Percentiles rank a stretch among this genome's conserved stretches.
Conservation (phyloP, 2,113 vertebrate genomes). For the Pseudorasbora parva region DNA sequence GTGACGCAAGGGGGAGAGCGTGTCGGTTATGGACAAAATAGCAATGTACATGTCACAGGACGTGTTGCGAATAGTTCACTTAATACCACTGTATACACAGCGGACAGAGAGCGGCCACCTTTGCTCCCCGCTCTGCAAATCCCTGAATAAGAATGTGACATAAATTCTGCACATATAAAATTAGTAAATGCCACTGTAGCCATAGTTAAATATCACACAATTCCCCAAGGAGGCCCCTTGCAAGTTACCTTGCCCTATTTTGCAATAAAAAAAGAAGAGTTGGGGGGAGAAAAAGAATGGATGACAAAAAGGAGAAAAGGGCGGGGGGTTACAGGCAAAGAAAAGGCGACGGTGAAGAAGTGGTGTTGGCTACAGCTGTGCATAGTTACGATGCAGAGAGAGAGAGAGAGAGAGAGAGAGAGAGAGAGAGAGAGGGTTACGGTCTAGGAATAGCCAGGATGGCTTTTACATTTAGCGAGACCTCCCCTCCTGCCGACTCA, state of each 20-base stretch:
- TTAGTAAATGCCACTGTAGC: slow-evolving; percentile 87
- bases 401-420: slow-evolving; percentile 13
- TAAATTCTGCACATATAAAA: slow-evolving; percentile 87
- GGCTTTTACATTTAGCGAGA: slow-evolving; percentile 46
- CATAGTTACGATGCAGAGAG: slow-evolving; percentile 21
- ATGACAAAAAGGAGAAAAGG: neutral
- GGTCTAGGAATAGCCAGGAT: slow-evolving; percentile 27
- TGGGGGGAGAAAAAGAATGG: slow-evolving; percentile 36
- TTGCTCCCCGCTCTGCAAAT: slow-evolving; percentile 76
- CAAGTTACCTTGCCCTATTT: slow-evolving; percentile 68
- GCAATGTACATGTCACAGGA: slow-evolving; percentile 75
- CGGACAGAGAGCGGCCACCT: slow-evolving; percentile 79
- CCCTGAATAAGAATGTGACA: slow-evolving; percentile 83
- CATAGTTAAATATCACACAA: slow-evolving; percentile 86
- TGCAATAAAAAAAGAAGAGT: slow-evolving; percentile 55
- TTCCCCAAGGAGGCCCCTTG: slow-evolving; percentile 66
- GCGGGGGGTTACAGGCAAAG: slow-evolving; percentile 42
- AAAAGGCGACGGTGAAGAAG: neutral
- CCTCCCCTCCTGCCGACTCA: slow-evolving; percentile 54
- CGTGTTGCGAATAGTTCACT: slow-evolving; percentile 85
- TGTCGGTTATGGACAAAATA: slow-evolving; percentile 76
- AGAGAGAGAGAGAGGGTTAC: slow-evolving; percentile 26
- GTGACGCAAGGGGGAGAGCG: slow-evolving; percentile 71
- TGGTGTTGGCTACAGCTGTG: slow-evolving; percentile 13
- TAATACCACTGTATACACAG: slow-evolving; percentile 84